Base-by-base conservation (phyloP, 2,113 vertebrate genomes). In the Microcebus murinus region DNA sequence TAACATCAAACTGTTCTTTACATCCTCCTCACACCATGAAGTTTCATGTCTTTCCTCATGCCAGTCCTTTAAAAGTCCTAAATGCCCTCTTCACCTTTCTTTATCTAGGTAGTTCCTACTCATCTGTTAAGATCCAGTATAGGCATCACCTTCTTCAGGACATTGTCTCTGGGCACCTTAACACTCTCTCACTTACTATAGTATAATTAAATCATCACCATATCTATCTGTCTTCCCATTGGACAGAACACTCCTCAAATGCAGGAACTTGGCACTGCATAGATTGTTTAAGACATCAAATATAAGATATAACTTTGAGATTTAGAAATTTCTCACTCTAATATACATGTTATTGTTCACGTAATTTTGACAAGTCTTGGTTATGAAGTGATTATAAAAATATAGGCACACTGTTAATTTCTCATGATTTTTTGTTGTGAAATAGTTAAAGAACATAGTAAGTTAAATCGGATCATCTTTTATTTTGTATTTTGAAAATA, bases 401-500 rank as follows among this genome's bases (percentile, higher is more conserved):
- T 79, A 59, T 34, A 74, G n/a, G 4, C 20, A 79, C 29, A 18
- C 18, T 20, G 45, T 73, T 67, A 45, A 48, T 85, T 89, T 87
- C 68, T 83, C 13, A 57, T 83, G 71, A 61, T 65, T 61, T 87
- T 85, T 92, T 81, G 59, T 81, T 85, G 20, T 90, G 8, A 96
- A 94, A 90, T 59, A 82, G 29, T n/a, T 61, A 91, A 61, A 89
- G 34, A 84, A 96, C 6, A 90, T 6, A 36, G 48, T 57, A 86
- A 80, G 85, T 36, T 81, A 91, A 50, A 59, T 36, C 27, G 67
- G 13, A 89, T 74, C 81, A 79, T 71, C 82, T 91, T 96, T 90
- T 52, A 52, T 63, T 74, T 93, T 89, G 39, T 39, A 91, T 57
- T 86, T 91, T 88, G 74, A 87, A 84, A 96, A 96, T 63, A 77